phyloP scores from a whole-genome alignment of 2,888 invertebrate genomes.

The Campoplex capitator region DNA sequence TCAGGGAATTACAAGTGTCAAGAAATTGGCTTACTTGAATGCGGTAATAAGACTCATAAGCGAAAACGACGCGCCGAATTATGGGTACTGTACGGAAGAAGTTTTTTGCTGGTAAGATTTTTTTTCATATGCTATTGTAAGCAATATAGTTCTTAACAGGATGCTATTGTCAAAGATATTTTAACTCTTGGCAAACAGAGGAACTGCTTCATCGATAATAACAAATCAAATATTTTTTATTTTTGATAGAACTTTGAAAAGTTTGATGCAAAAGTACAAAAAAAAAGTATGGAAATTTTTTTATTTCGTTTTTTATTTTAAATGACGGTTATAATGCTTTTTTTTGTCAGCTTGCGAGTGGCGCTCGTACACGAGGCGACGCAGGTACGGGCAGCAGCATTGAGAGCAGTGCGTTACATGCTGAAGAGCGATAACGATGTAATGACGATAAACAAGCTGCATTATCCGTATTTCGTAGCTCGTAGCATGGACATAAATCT shows the following conservation, averaged over 20 bases:
- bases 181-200: not conserved
- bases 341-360: constrained; percentile 90
- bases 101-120: constrained; percentile 91
- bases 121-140: not conserved
- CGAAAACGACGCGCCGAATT: constrained; percentile 86
- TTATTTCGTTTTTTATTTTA: too few relatives aligned
- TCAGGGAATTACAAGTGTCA: constrained; percentile 89
- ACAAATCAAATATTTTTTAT: not conserved
- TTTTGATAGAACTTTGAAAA: not conserved
- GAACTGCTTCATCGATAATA: not conserved
- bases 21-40: constrained; percentile 94
- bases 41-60: constrained; percentile 93
- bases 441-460: constrained; percentile 91
- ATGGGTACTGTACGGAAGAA: constrained; percentile 92
- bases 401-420: constrained; percentile 94
- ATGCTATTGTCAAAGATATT: not conserved
- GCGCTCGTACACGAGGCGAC: constrained; percentile 94
- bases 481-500: constrained; percentile 96
- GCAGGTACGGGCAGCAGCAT: constrained; percentile 94
- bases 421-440: constrained; percentile 92
- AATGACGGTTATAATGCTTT: not conserved
- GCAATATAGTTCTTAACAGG: not conserved
- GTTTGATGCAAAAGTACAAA: too few relatives aligned
- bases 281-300: not conserved
- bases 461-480: constrained; percentile 93